Evolutionary conservation across 2,888 invertebrate species (phyloP), one percentile per base, ranked within the genome.

Genomic region (Cosmia trapezina): DNA sequence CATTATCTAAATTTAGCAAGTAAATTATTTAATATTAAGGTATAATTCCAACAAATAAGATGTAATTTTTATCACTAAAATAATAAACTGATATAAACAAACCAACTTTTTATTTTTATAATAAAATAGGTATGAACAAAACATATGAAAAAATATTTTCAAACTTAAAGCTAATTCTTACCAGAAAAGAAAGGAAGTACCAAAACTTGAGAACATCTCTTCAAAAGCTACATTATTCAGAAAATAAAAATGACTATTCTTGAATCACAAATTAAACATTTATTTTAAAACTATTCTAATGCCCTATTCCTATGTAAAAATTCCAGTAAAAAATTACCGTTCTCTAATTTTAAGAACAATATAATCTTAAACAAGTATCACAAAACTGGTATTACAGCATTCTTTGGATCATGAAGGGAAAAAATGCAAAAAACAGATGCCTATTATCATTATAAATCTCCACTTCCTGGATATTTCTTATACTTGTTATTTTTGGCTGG

Each of bases 381-480:
- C 82, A 56, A 74, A 71, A 78, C 41, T 53, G 56, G 47, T 53
- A 64, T 22, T 54, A 61, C 19, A 54, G 28, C 53, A 64, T 41
- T 76, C 59, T 78, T 83, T 73, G 69, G 73, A 37, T 60, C 49
- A 47, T 28, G 12, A 14, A 51, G 19, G 1, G n/a, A n/a, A 54
- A 75, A 73, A 78, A 56, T 59, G 61, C 28, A 63, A 51, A 69
- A 43, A 61, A 22, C n/a, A 41, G 11, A 67, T 6, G 17, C 19
- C 53, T 22, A 65, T 75, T 91, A 95, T 70, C n/a, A n/a, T 28
- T 28, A 28, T 28, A 95, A 89, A 53, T 95, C 94, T 54, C 94
- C 94, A 87, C 91, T 93, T 17, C 95, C 95, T 67, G 96, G 90
- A 87, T 96, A 97, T 89, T 97, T 97, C 78, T 93, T 96, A 83